A percentile compares a stretch with the other conserved stretches of the same genome.
phyloP scores from a whole-genome alignment of 1,140 invertebrate species.

The Drosophila pandora region DNA sequence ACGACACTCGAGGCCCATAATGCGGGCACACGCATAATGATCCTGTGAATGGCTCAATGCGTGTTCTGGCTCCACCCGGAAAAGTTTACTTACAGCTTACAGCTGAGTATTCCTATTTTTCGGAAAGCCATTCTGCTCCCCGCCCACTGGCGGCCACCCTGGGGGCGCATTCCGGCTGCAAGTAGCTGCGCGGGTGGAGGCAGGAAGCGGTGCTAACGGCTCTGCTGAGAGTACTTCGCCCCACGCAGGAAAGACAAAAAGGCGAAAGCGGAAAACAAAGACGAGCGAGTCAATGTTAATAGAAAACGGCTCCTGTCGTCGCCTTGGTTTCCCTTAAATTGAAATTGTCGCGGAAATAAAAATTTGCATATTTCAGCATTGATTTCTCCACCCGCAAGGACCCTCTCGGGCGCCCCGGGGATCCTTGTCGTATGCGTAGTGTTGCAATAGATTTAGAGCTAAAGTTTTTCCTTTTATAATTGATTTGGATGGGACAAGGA shows the following conservation, averaged over 20 bases:
- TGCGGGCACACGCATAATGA: constrained; percentile 76
- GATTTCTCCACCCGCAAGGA: constrained; percentile 45
- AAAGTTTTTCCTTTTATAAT: not conserved
- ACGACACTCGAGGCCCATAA: constrained; percentile 74
- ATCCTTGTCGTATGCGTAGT: constrained; percentile 65
- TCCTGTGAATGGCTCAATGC: constrained; percentile 74
- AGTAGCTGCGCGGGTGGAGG: not conserved
- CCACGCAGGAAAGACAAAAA: constrained; percentile 30
- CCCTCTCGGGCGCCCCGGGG: constrained; percentile 11
- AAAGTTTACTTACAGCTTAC: constrained; percentile 59
- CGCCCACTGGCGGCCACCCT: constrained; percentile 14
- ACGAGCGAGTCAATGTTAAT: constrained; percentile 64
- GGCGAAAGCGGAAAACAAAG: constrained; percentile 21
- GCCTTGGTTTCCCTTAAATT: constrained; percentile 68
- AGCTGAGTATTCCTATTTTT: constrained; percentile 64
- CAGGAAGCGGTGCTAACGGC: constrained; percentile 70
- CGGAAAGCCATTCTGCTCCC: constrained; percentile 57
- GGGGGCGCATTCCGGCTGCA: constrained; percentile 43
- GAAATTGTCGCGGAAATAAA: constrained; percentile 83
- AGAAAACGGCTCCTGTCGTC: constrained; percentile 64
- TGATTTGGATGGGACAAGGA: not conserved
- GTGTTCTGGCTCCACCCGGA: constrained; percentile 19
- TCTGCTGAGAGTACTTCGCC: constrained; percentile 76
- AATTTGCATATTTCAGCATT: constrained; percentile 83
- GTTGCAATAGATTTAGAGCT: constrained; percentile 55